Evolutionary conservation across 2,113 vertebrate species (phyloP), one percentile per base, ranked within the genome.

Genomic region (Pseudolaguvia tuberculata): DNA sequence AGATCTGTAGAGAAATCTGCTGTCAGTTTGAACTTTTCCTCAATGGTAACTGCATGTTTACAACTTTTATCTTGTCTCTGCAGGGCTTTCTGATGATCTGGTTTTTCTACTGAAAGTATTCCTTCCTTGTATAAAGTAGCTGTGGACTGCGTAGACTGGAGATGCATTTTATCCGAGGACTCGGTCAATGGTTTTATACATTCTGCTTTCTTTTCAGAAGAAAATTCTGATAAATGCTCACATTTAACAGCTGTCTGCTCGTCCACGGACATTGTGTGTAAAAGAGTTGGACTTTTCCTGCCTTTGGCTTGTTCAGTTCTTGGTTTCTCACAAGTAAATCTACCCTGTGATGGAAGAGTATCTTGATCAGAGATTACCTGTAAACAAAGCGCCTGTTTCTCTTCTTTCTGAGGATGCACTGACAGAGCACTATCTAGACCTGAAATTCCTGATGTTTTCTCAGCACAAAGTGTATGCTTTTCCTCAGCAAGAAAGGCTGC

Each of bases 121-220:
- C 84, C 89, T 83, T 96, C 94, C 72, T 91, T 94, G 11, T 83
- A 75, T 57, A 94, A 82, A n/a, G 87, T 48, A 0, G 81, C 25
- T 18, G 81, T 72, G 18, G 29, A 56, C 21, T 91, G 80, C 57
- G 83, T 69, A 0, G 20, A 82, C 45, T 92, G 92, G n/a, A 91
- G 84, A 70, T 90, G 84, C 75, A 91, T 80, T 12, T 51, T 47
- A 10, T 82, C 58, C 9, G 48, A 52, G 5, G 73, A 65, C 67
- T 94, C 91, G 81, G 87, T 87, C 23, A 13, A 5, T 2, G 86
- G 76, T 61, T 88, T 82, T 67, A 87, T 10, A 2, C 52, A 83
- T 17, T 81, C 47, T 0, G 65, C 1, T 2, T 58, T 74, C 7
- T 71, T 66, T 13, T 79, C 4, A 1, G 84, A 31, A 71, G 83